Evolutionary conservation across 2,888 invertebrate genomes (phyloP).

Genomic region (Calameuta pallipes): DNA sequence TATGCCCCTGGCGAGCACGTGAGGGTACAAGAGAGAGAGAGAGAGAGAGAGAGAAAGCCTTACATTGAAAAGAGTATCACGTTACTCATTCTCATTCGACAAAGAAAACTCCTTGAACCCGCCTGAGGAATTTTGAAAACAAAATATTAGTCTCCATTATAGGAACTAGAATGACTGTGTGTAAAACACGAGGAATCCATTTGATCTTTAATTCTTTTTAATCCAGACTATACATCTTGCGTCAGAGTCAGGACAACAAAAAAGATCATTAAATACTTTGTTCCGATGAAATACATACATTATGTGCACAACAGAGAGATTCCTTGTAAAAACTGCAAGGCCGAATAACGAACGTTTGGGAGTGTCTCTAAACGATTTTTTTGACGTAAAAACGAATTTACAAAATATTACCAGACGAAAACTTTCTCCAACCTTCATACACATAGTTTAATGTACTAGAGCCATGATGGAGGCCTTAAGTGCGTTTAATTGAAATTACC

Average conservation of each 20-base stretch:
- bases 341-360: neutral
- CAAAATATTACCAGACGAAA: neutral
- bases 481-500: neutral
- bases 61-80: conserved; percentile 9
- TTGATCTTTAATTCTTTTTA: neutral
- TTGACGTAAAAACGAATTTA: neutral
- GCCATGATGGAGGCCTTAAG: neutral
- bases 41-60: neutral
- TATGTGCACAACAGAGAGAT: neutral
- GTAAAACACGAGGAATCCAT: neutral
- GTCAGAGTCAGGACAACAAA: neutral
- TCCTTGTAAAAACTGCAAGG: neutral
- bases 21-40: neutral
- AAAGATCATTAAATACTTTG: neutral
- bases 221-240: neutral
- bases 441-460: neutral
- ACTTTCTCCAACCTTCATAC: neutral
- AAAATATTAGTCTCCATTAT: conserved; percentile 22
- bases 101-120: conserved; percentile 24
- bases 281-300: neutral
- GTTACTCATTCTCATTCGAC: conserved; percentile 5
- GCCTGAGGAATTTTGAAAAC: conserved; percentile 19
- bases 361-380: neutral
- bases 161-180: neutral
- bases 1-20: neutral